Percentiles rank a stretch among this genome's conserved stretches.
Evolutionary conservation across 1,140 invertebrate genomes (phyloP).

Genomic region (Cotesia vestalis): DNA sequence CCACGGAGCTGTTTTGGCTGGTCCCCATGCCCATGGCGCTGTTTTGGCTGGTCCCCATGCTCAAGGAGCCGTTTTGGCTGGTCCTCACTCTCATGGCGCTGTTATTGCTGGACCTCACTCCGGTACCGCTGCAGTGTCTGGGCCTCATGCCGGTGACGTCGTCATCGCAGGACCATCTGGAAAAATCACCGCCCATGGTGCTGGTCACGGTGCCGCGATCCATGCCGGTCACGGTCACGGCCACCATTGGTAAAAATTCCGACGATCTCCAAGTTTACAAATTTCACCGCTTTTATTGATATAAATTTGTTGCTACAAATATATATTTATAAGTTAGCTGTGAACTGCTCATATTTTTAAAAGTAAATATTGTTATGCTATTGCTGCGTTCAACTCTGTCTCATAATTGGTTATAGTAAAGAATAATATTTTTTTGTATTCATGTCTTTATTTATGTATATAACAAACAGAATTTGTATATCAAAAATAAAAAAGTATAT

Average conservation of each 20-base stretch:
- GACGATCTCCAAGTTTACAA: not conserved
- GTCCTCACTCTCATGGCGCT: slow-evolving; percentile 54
- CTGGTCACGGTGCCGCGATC: slow-evolving; percentile 57
- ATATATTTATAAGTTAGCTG: too few relatives aligned
- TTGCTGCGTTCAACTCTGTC: too few relatives aligned
- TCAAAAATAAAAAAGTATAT: not conserved
- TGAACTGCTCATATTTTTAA: too few relatives aligned
- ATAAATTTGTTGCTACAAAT: too few relatives aligned
- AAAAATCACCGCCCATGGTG: slow-evolving; percentile 61
- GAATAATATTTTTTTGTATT: too few relatives aligned
- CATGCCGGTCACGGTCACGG: slow-evolving; percentile 56
- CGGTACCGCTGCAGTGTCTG: slow-evolving; percentile 57
- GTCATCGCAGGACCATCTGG: slow-evolving; percentile 62
- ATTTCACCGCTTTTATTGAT: not conserved
- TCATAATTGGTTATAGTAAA: too few relatives aligned
- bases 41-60: slow-evolving; percentile 42
- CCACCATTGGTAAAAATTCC: slow-evolving; percentile 45
- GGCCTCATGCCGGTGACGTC: slow-evolving; percentile 60
- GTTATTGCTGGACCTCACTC: slow-evolving; percentile 58
- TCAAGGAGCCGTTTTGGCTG: slow-evolving; percentile 49
- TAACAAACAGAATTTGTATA: not conserved
- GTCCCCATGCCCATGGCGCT: slow-evolving; percentile 41
- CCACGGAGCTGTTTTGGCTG: slow-evolving; percentile 41
- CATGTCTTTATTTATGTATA: too few relatives aligned
- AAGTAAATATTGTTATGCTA: too few relatives aligned